Conservation (phyloP, 2,888 invertebrate genomes). For the Caenorhabditis doughertyi region DNA sequence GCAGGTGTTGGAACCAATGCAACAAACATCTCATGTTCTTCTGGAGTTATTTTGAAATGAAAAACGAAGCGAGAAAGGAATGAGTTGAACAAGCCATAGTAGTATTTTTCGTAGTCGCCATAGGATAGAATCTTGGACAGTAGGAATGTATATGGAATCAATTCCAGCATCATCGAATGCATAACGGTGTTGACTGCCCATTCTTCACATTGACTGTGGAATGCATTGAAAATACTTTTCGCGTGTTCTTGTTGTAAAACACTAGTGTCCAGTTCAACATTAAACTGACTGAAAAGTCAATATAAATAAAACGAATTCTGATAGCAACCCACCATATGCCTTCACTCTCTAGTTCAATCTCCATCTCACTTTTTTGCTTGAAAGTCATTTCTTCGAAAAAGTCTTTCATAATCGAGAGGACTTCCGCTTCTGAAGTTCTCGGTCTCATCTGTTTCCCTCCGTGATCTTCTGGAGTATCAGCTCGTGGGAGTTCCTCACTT, state of each 20-base stretch:
- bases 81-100: not conserved
- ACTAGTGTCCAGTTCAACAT: slow-evolving; percentile 13
- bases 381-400: slow-evolving; percentile 22
- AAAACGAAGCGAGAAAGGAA: not conserved
- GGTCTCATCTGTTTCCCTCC: slow-evolving; percentile 64
- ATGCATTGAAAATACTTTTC: slow-evolving; percentile 18
- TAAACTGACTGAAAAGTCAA: not conserved
- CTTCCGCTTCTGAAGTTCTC: slow-evolving; percentile 27
- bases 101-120: slow-evolving; percentile 33
- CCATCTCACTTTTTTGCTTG: not conserved
- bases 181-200: slow-evolving; percentile 9
- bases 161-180: slow-evolving; percentile 13
- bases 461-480: slow-evolving; percentile 51
- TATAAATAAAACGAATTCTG: not conserved
- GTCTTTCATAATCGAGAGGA: slow-evolving; percentile 20
- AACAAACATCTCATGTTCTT: not conserved
- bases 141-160: slow-evolving; percentile 32
- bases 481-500: not conserved
- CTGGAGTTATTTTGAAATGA: not conserved
- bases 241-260: slow-evolving; percentile 27
- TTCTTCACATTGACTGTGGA: slow-evolving; percentile 52
- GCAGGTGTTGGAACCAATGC: not conserved
- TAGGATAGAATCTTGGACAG: slow-evolving; percentile 14
- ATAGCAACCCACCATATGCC: not conserved
- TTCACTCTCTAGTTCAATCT: not conserved